Base-by-base conservation (phyloP, 2,888 invertebrate genomes). In the Fabriciana adippe region DNA sequence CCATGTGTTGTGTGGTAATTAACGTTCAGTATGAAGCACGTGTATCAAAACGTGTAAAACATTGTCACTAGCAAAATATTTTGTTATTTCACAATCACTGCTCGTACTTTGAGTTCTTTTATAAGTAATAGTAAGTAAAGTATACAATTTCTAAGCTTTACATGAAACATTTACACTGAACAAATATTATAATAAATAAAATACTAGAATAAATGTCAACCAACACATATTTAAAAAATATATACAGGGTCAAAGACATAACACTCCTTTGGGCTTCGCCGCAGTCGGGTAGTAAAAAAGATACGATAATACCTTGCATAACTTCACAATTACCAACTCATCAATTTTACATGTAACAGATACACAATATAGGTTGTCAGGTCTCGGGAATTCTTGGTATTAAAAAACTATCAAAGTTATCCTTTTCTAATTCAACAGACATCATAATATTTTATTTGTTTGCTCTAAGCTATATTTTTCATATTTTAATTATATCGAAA, bases 21-120 rank as follows among this genome's bases (percentile, higher is more conserved):
- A 60, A 47, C 60, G 57, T 51, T 61, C 61, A 61, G 59, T 57
- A n/a, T 66, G 41, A 31, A 66, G 60, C 66, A 61, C 60, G 48
- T 35, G 60, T 55, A 14, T 50, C 35, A n/a, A 41, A 41, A 48
- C 31, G 66, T 61, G 54, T 66, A 35, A n/a, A 47, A 55, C 31
- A 48, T 59, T 45, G 6, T 66, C 26, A 53, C 53, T 41, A 21
- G 35, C 31, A 31, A 48, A 50, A 55, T 50, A 35, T 21, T 55
- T 41, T 54, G n/a, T 60, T 60, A 31, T 31, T 55, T 31, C 48
- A 64, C 6, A 14, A 21, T 48, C 26, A 55, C 50, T 54, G 35
- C 35, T 61, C 55, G 41, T 18, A 31, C 35, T 55, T 61, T 48
- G 21, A 66, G n/a, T 54, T 55, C 59, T 47, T 31, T 59, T 59